Base-by-base conservation (phyloP, 2,797 vertebrate species). In the Halcyon smyrnensis region DNA sequence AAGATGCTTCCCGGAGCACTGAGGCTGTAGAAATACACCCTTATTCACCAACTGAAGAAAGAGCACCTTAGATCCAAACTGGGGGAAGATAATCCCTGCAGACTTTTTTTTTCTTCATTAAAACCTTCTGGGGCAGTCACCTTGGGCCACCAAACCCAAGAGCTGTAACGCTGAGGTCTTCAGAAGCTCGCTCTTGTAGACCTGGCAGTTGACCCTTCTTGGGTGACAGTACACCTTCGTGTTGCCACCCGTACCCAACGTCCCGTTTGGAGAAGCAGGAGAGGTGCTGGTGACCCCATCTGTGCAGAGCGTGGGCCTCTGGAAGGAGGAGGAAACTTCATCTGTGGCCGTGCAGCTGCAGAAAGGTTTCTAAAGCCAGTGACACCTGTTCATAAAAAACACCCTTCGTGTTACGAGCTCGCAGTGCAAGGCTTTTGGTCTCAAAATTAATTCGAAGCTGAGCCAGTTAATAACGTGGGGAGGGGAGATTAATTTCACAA, bases 221-320 rank as follows among this genome's bases (percentile, higher is more conserved):
- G 9, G 50, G 50, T 48, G 45, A 32, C 2, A 1, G 1, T 1
- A 5, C 9, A 5, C 25, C 16, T 53, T 45, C 0, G 0, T 15
- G 23, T 46, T 27, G 20, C 34, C 62, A 7, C 11, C 36, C 36
- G 25, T 15, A 14, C 30, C 34, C 39, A 15, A 0, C 0, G 2
- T 21, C 15, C 20, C 3, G 1, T 32, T 19, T 21, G 80, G 57
- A 41, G 32, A n/a, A 76, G 73, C 11, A 16, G 50, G 34, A 30
- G 25, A 39, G 56, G 41, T 45, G 45, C 25, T 1, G 3, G 57
- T 39, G 74, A 39, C 63, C 41, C 43, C 23, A 2, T 59, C 25
- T 0, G 0, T 36, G 78, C 21, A 18, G 48, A 21, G 7, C 1
- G 0, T 0, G 4, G 50, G 27, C 41, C 43, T 78, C 20, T 1